phyloP scores from a whole-genome alignment of 1,140 invertebrate genomes.

The Zaprionus ornatus region DNA sequence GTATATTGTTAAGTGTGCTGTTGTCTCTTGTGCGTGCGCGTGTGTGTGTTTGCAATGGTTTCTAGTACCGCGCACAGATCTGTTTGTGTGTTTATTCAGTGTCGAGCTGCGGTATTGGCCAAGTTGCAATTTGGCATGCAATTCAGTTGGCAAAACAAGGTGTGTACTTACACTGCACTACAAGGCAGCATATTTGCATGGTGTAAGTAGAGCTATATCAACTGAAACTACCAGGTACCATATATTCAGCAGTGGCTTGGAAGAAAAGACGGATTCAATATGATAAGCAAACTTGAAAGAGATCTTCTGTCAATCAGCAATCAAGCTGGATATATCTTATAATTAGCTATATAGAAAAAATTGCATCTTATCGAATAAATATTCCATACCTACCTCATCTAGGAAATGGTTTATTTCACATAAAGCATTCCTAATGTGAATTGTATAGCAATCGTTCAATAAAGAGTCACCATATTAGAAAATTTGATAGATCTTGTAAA shows the following conservation, averaged over 20 bases:
- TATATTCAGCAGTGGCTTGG: neutral
- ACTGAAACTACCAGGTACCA: neutral
- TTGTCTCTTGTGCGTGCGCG: neutral
- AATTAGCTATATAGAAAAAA: no score
- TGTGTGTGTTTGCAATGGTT: neutral
- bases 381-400: no score
- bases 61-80: neutral
- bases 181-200: constrained; percentile 1
- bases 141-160: constrained; percentile 17
- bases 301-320: no score
- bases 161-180: constrained; percentile 6
- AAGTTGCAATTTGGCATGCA: constrained; percentile 30
- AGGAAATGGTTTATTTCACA: no score
- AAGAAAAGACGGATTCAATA: neutral
- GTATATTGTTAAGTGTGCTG: neutral
- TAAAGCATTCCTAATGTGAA: no score
- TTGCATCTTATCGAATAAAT: no score
- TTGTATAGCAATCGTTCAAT: no score
- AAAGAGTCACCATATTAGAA: no score
- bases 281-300: no score
- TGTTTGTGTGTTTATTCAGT: constrained; percentile 36
- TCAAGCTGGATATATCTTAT: no score
- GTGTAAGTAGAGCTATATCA: neutral
- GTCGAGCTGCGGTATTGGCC: constrained; percentile 21
- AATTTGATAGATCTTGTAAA: no score